Evolutionary conservation across 1,140 invertebrate genomes (phyloP).

Genomic region (Drosophila navojoa): DNA sequence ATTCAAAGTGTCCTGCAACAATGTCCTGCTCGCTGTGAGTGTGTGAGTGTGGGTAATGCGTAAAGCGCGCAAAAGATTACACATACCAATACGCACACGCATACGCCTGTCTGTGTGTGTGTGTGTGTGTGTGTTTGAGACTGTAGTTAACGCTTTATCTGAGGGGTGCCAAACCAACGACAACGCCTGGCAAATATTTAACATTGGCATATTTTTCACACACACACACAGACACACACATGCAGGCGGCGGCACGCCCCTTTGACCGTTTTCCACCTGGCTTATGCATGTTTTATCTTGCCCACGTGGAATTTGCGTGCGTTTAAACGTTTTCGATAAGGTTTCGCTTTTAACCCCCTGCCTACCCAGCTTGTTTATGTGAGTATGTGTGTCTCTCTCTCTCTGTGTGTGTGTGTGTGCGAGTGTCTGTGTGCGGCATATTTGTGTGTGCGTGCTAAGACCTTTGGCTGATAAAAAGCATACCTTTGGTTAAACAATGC

Average conservation of each 20-base stretch:
- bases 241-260: slow-evolving; percentile 31
- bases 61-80: slow-evolving; percentile 81
- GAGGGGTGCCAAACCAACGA: slow-evolving; percentile 69
- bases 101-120: slow-evolving; percentile 25
- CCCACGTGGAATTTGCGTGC: slow-evolving; percentile 80
- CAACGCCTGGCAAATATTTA: slow-evolving; percentile 77
- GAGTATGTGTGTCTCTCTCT: too few species aligned
- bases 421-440: slow-evolving; percentile 53
- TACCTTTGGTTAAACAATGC: slow-evolving; percentile 72
- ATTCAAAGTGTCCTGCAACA: slow-evolving; percentile 81
- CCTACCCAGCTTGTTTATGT: slow-evolving; percentile 39
- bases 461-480: slow-evolving; percentile 77
- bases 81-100: slow-evolving; percentile 53
- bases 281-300: slow-evolving; percentile 82
- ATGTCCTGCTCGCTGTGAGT: slow-evolving; percentile 57
- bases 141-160: slow-evolving; percentile 79
- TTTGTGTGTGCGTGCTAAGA: slow-evolving; percentile 80
- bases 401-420: slow-evolving; percentile 60
- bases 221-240: slow-evolving; percentile 43
- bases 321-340: slow-evolving; percentile 81
- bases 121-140: slow-evolving; percentile 34
- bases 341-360: slow-evolving; percentile 77
- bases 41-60: slow-evolving; percentile 60
- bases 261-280: slow-evolving; percentile 49
- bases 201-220: slow-evolving; percentile 78